Base-by-base conservation (phyloP, 2,113 vertebrate genomes). In the Stictonetta naevosa region DNA sequence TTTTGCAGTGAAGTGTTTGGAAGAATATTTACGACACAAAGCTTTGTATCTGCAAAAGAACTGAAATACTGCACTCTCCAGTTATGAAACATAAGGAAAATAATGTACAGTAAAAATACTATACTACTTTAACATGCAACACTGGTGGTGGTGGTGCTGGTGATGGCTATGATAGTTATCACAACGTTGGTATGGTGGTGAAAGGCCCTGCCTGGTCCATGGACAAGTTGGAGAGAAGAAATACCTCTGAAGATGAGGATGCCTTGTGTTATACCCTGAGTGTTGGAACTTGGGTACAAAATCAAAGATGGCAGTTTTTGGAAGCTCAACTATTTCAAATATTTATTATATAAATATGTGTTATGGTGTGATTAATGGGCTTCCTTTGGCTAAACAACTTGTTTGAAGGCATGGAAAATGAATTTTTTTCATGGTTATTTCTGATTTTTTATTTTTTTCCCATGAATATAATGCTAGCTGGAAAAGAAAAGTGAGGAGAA, bases 1-100 rank as follows among this genome's bases (percentile, higher is more conserved):
- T 42, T 97, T 98, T 87, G 98, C 98, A 28, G 73, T 99, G 63
- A 98, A 98, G 71, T 99, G 99, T 84, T 96, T 99, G 92, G 99
- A 99, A 83, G 98, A 98, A 71, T 93, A 99, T 95, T 97, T 99
- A 75, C 97, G 99, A 72, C 95, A 97, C 62, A 99, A 98, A 97
- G 97, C 98, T 69, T 82, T 98, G 72, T 94, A 97, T 90, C 72
- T 91, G 6, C 78, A 92, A 21, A 98, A 97, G 88, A 96, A 84
- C 59, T 97, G 83, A 98, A 75, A 8, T n/a, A 7, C 31, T 59
- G 9, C 14, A 0, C 26, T 11, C 42, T 56, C 7, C 28, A 66
- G 7, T 42, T 76, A 53, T 0, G 3, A 64, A 69, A 40, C 17
- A 31, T 3, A 31, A 10, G 8, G 46, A 42, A 40, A 42, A 50